A percentile compares a stretch with the other conserved stretches of the same genome.
Conservation (phyloP, 2,888 invertebrate genomes). For the Podotricha telesiphe region DNA sequence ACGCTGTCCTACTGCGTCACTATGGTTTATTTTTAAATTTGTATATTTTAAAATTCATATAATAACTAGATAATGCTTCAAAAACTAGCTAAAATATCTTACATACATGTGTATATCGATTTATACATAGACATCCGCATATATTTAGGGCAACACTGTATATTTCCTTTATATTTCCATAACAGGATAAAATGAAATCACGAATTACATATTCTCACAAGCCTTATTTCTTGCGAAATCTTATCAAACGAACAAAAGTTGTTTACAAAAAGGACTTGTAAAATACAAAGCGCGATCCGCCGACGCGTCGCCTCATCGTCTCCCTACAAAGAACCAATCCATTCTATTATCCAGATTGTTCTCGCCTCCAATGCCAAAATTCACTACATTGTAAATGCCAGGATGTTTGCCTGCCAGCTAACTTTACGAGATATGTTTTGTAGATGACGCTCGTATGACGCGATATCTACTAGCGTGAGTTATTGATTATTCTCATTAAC, state of each 20-base stretch:
- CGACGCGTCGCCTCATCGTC: slow-evolving; percentile 49
- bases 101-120: not conserved
- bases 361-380: slow-evolving; percentile 78
- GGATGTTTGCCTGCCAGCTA: slow-evolving; percentile 71
- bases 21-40: no score
- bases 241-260: slow-evolving; percentile 34
- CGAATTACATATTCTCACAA: slow-evolving; percentile 19
- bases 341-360: slow-evolving; percentile 80
- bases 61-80: no score
- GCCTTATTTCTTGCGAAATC: slow-evolving; percentile 21
- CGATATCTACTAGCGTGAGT: slow-evolving; percentile 62
- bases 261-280: slow-evolving; percentile 35
- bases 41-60: no score
- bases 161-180: not conserved
- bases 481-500: slow-evolving; percentile 65
- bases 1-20: no score
- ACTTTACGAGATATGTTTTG: slow-evolving; percentile 77
- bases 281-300: slow-evolving; percentile 47
- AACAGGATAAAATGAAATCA: slow-evolving; percentile 14
- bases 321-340: slow-evolving; percentile 62
- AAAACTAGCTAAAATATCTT: no score
- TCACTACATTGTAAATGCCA: slow-evolving; percentile 60
- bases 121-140: not conserved
- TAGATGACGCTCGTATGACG: slow-evolving; percentile 69
- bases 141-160: not conserved